phyloP scores from a whole-genome alignment of 2,888 invertebrate genomes.

The Rugalucina vietnamica region DNA sequence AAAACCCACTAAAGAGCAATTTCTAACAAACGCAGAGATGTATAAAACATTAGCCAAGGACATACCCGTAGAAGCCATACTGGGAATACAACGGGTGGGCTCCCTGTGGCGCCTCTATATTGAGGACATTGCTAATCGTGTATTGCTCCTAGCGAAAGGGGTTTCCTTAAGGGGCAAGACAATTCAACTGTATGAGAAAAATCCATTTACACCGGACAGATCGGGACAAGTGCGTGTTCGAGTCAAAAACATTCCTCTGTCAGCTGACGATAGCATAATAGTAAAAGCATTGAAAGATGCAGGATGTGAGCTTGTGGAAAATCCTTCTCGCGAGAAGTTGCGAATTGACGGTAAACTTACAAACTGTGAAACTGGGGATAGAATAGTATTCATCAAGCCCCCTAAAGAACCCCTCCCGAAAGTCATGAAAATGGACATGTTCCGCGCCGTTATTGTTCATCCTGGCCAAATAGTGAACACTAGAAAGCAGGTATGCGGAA shows the following conservation, averaged over 20 bases:
- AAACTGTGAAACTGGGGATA: slow-evolving; percentile 2
- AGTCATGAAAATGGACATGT: background rate
- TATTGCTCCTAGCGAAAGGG: background rate
- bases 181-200: background rate
- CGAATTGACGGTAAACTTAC: background rate
- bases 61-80: background rate
- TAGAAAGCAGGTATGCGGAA: background rate
- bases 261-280: slow-evolving; percentile 1
- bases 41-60: background rate
- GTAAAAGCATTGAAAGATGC: background rate
- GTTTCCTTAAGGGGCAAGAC: background rate
- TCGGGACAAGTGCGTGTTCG: background rate
- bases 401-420: background rate
- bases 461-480: background rate
- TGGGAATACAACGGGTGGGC: slow-evolving; percentile 23
- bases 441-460: background rate
- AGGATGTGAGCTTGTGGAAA: too few relatives aligned
- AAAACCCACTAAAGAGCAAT: background rate
- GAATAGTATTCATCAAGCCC: background rate
- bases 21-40: slow-evolving; percentile 15
- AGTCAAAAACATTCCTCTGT: slow-evolving; percentile 12
- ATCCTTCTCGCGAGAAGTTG: background rate
- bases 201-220: background rate
- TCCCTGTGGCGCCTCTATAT: slow-evolving; percentile 30
- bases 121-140: background rate